These are phyloP conservation scores for Ophiothrix spiculata DNA, from an alignment of 35 echinoderm and acorn worm genomes.

Conservation along the genomic window DNA sequence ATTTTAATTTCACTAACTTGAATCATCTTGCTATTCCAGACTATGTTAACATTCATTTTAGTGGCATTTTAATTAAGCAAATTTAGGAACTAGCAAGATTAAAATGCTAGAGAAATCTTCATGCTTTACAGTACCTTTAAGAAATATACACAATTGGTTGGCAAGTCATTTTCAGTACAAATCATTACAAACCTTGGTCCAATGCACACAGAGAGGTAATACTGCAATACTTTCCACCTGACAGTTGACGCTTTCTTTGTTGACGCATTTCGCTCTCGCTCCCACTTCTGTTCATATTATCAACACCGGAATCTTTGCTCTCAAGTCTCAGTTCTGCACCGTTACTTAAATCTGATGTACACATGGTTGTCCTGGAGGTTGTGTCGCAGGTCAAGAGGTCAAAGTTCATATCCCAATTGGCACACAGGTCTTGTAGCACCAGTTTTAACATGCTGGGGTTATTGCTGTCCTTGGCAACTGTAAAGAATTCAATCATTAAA, in stretches of 20 bases:
- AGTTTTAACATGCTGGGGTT: conserved; percentile 84
- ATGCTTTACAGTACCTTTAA: no score
- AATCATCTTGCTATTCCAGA: no score
- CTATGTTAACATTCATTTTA: no score
- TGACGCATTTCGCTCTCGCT: background rate
- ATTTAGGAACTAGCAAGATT: no score
- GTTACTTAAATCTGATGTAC: background rate
- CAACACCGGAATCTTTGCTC: background rate
- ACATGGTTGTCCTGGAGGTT: background rate
- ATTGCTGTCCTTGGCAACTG: conserved; percentile 87
- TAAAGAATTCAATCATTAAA: background rate
- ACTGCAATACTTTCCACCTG: background rate
- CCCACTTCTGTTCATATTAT: background rate
- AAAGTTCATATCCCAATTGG: conserved; percentile 65
- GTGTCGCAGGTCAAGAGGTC: background rate
- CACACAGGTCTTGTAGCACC: conserved; percentile 76
- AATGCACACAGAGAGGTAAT: background rate
- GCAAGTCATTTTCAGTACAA: no score
- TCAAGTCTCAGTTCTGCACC: background rate
- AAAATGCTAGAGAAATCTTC: no score
- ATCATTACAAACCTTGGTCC: background rate
- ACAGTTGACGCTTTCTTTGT: background rate
- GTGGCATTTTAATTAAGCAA: no score
- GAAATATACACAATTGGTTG: no score
- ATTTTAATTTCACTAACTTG: no score